Conservation (phyloP, 2,797 vertebrate genomes). For the Bovichtus diacanthus region DNA sequence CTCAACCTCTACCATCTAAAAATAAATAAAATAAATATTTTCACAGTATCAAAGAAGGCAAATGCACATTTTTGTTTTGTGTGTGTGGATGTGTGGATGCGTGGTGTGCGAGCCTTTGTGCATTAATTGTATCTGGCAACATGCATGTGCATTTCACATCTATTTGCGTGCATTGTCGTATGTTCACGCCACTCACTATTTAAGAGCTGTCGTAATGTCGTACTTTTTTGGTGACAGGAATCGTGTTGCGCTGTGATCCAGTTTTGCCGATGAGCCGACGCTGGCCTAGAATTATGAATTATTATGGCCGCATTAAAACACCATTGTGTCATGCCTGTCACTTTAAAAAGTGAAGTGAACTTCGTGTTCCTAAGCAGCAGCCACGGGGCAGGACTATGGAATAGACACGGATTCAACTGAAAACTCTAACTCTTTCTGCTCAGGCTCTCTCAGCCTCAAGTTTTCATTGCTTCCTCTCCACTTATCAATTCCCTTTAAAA, state of each 20-base stretch:
- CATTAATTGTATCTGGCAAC: background rate
- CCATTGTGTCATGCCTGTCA: conserved; percentile 3
- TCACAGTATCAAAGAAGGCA: background rate
- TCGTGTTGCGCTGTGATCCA: conserved; percentile 6
- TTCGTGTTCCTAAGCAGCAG: conserved; percentile 36
- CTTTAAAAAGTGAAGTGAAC: conserved; percentile 33
- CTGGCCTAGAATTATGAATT: conserved; percentile 8
- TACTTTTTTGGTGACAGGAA: background rate
- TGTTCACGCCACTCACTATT: background rate
- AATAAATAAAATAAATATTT: too few species aligned
- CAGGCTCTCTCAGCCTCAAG: conserved; percentile 34
- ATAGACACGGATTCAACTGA: conserved; percentile 16
- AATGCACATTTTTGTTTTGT: background rate
- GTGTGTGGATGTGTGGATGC: background rate
- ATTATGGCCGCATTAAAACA: conserved; percentile 20
- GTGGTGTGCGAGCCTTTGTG: background rate
- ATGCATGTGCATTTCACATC: background rate
- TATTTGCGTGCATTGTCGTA: background rate
- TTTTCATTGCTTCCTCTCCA: conserved; percentile 69
- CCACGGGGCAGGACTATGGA: conserved; percentile 4
- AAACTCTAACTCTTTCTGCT: conserved; percentile 17
- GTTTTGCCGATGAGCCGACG: conserved; percentile 8
- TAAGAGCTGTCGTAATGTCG: background rate
- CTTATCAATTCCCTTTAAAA: conserved; percentile 80
- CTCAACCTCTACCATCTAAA: background rate